These are phyloP conservation scores for Carcharodon carcharias DNA, from an alignment of 2,797 vertebrate genomes.

Conservation along the genomic window DNA sequence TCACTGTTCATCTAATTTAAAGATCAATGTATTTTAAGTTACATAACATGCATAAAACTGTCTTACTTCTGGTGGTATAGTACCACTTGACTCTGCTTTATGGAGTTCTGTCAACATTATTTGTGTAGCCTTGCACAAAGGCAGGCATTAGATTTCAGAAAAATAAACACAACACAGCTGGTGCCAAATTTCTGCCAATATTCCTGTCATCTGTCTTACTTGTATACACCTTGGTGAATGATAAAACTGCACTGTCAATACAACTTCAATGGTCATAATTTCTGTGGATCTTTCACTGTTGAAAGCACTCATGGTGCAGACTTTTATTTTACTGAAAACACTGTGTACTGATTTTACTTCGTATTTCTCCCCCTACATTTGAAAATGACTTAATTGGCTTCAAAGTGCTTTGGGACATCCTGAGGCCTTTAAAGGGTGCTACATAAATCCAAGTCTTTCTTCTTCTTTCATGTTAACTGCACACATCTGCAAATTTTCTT, in stretches of 20 bases:
- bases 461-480: not conserved
- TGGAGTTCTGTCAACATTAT: not conserved
- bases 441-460: not conserved
- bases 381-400: not conserved
- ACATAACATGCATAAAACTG: not conserved
- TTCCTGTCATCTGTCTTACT: not conserved
- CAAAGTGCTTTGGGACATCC: not conserved
- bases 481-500: not conserved
- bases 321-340: not conserved
- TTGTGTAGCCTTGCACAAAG: slow-evolving; percentile 6
- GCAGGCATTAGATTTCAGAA: slow-evolving; percentile 17
- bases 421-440: too few relatives aligned
- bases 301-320: not conserved
- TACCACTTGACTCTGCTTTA: not conserved
- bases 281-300: not conserved
- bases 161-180: slow-evolving; percentile 22
- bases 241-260: not conserved
- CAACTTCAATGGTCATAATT: not conserved
- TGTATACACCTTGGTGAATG: not conserved
- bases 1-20: not conserved
- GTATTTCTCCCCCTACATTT: not conserved
- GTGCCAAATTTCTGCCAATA: not conserved
- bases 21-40: not conserved
- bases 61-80: not conserved
- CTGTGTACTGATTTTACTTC: not conserved